These are phyloP conservation scores for Antechinus stuartii DNA, from an alignment of 2,113 vertebrate genomes.

Conservation along the genomic window DNA sequence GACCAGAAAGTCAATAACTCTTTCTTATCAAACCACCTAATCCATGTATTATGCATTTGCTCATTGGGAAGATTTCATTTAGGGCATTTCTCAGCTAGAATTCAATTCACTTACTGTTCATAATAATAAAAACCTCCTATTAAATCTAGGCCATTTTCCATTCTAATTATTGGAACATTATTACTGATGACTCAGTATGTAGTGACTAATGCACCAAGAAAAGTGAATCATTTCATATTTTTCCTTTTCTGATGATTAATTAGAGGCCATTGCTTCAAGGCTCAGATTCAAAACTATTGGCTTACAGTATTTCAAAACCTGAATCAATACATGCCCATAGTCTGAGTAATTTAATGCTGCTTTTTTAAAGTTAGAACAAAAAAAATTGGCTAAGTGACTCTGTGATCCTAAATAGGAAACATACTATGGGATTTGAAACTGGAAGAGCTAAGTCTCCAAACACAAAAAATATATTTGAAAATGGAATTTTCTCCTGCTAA, in stretches of 20 bases:
- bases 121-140: constrained; percentile 48
- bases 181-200: constrained; percentile 43
- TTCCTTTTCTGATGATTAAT: constrained; percentile 50
- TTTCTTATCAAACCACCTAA: constrained; percentile 55
- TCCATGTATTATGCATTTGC: constrained; percentile 1
- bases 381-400: neutral
- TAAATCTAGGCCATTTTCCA: constrained; percentile 40
- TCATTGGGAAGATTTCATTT: constrained; percentile 29
- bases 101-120: constrained; percentile 3
- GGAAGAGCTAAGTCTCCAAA: neutral
- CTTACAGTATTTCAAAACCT: constrained; percentile 42
- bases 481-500: neutral
- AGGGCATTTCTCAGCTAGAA: constrained; percentile 20
- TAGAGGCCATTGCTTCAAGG: constrained; percentile 24
- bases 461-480: neutral
- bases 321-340: constrained; percentile 40
- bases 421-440: neutral
- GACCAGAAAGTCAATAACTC: constrained; percentile 63
- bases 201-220: constrained; percentile 27
- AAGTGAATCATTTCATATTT: constrained; percentile 57
- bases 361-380: neutral
- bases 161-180: constrained; percentile 55
- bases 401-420: neutral
- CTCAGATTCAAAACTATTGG: constrained; percentile 41
- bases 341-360: constrained; percentile 46